Base-by-base conservation (phyloP, 2,113 vertebrate species). In the Corydoras sp. region DNA sequence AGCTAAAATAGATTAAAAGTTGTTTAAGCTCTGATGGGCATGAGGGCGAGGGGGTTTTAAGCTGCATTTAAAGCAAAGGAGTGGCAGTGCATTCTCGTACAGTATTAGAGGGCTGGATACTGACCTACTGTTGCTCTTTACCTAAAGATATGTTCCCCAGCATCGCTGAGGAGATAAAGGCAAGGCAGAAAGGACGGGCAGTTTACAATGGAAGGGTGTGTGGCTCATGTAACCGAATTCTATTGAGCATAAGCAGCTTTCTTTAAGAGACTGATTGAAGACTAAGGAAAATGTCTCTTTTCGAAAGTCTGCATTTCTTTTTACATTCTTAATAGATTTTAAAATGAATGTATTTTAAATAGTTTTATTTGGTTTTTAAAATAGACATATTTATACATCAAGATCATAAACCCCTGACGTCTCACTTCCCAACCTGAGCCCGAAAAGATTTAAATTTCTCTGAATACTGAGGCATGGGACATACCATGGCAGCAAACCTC, bases 351-450 rank as follows among this genome's bases (percentile, higher is more conserved):
- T 77, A 82, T 83, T 81, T 72, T 72, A 72, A 62, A 75, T 66
- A 50, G 51, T 51, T 58, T 48, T 56, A 71, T 71, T 85, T 76
- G 81, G 72, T 78, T 85, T 24, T 89, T 89, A 91, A 91, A 91
- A 91, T 89, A 89, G 81, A 88, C 63, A 76, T 68, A 67, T 74
- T 54, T 48, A 65, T 69, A 73, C 68, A 59, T 80, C 80, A 75
- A 48, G 72, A 56, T 67, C 48, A 54, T 56, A 63, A 65, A 72
- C 55, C 31, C 53, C 65, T 65, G 59, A 58, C 32, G 49, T 51
- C 31, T 61, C 77, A 76, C 80, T 69, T 80, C 75, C 76, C 69
- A 29, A 55, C 56, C 32, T 15, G 10, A 69, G 65, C 77, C 76
- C 65, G 75, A 79, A 81, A 85, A 76, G 81, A 81, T 79, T 67